A percentile compares a stretch with the other conserved stretches of the same genome.
Conservation (phyloP, 30 jellyfish, hydroid and myxozoan genomes). For the Pseudorhiza aurosa region DNA sequence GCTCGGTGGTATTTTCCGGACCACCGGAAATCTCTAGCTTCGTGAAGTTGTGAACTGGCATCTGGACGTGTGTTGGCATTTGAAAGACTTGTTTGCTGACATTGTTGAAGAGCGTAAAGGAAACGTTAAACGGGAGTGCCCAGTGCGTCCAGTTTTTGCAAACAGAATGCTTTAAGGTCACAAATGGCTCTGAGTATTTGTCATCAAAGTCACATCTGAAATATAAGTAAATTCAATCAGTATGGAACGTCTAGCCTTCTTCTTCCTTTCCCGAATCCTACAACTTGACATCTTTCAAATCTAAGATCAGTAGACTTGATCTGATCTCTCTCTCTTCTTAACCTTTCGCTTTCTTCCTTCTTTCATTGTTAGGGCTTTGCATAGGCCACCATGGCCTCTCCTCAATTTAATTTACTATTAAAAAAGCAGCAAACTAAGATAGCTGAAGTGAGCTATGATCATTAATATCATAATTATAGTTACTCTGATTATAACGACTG, state of each 20-base stretch:
- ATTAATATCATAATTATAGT: no score
- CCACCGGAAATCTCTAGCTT: constrained; percentile 57
- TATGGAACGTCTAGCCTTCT: neutral
- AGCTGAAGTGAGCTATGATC: no score
- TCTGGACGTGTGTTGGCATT: constrained; percentile 30
- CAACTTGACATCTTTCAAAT: no score
- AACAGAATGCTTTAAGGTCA: constrained; percentile 14
- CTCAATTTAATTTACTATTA: no score
- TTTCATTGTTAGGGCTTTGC: no score
- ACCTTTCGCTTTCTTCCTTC: no score
- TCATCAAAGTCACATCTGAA: constrained; percentile 57
- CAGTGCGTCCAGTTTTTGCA: constrained; percentile 54
- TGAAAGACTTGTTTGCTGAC: constrained; percentile 24
- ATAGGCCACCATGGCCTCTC: no score
- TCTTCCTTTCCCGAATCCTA: no score
- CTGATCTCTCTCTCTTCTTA: no score
- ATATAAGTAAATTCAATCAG: neutral
- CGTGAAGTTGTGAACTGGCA: constrained; percentile 67
- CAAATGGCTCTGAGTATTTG: constrained; percentile 18
- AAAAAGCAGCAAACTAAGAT: no score
- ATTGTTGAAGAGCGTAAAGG: constrained; percentile 38
- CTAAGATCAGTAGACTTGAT: no score
- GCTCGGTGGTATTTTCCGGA: constrained; percentile 79
- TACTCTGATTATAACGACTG: no score
- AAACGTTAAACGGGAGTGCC: constrained; percentile 31